Evolutionary conservation across 2,113 vertebrate genomes (phyloP).

Genomic region (Danio rerio): DNA sequence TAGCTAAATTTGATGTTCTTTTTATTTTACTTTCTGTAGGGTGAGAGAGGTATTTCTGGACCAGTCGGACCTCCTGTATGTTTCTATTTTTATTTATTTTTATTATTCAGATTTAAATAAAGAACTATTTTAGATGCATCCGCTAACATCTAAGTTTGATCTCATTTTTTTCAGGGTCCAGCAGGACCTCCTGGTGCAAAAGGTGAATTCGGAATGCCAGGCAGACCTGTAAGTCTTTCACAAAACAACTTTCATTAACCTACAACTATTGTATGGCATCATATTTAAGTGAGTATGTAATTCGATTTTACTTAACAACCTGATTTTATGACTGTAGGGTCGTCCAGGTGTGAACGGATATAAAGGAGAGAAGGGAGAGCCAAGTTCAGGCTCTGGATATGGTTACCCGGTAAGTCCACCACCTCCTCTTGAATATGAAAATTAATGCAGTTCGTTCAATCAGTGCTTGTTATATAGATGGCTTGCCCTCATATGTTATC

Average conservation of each 20-base stretch:
- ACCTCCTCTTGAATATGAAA: background rate
- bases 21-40: slow-evolving; percentile 61
- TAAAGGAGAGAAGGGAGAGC: slow-evolving; percentile 90
- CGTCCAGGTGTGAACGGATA: slow-evolving; percentile 90
- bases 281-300: background rate
- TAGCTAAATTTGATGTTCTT: background rate
- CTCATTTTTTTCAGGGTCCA: slow-evolving; percentile 75
- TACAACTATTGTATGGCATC: background rate
- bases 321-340: slow-evolving; percentile 75
- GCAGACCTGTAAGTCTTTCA: slow-evolving; percentile 85
- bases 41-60: slow-evolving; percentile 72
- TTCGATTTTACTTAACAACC: background rate
- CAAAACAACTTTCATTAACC: background rate
- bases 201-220: slow-evolving; percentile 94
- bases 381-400: slow-evolving; percentile 61
- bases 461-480: background rate
- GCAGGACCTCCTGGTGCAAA: slow-evolving; percentile 82
- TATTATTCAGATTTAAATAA: background rate
- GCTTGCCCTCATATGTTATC: background rate
- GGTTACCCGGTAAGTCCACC: slow-evolving; percentile 77
- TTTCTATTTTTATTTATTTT: background rate
- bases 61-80: slow-evolving; percentile 72
- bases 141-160: slow-evolving; percentile 6
- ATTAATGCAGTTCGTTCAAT: background rate
- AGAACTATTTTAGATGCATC: background rate